Base-by-base conservation (phyloP, 2,113 vertebrate genomes). In the Nibea coibor region DNA sequence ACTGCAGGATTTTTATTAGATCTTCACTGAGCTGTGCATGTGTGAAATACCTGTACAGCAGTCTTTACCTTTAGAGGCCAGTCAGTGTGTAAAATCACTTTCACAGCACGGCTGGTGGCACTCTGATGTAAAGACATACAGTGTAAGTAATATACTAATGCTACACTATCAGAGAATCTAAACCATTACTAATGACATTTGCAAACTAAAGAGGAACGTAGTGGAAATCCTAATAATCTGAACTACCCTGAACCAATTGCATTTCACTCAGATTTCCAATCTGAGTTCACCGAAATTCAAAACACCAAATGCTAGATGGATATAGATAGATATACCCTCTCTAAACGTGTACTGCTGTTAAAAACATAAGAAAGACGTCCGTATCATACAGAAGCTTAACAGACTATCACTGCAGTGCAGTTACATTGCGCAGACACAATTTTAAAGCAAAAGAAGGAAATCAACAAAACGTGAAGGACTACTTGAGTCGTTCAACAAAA, bases 21-120 rank as follows among this genome's bases (percentile, higher is more conserved):
- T 80, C 73, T 82, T 65, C 68, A 71, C 28, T 78, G 68, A 80
- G 77, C 56, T 42, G 53, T 71, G 73, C 31, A 71, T 6, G 63
- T 59, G 59, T 87, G 70, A 88, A 84, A 89, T 54, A 75, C 77
- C 75, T 80, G 31, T 11, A 69, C 16, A 22, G 26, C 19, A 35
- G 16, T 50, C 70, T 59, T 5, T 4, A 26, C n/a, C 28, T 64
- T 53, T 69, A 47, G 47, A 47, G 3, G 43, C 22, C 64, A 42
- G 12, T 54, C 53, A 15, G 10, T 11, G 19, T 68, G n/a, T 59
- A 54, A 77, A 77, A 72, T 22, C 48, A 47, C 57, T 72, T 42
- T n/a, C 28, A 43, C 10, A 12, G 54, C 57, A 56, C 28, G 45
- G 45, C n/a, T 67, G 19, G 6, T 54, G 10, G 75, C 76, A 51